Evolutionary conservation across 2,888 invertebrate species (phyloP).

Genomic region (Tromatobia lineatoria): DNA sequence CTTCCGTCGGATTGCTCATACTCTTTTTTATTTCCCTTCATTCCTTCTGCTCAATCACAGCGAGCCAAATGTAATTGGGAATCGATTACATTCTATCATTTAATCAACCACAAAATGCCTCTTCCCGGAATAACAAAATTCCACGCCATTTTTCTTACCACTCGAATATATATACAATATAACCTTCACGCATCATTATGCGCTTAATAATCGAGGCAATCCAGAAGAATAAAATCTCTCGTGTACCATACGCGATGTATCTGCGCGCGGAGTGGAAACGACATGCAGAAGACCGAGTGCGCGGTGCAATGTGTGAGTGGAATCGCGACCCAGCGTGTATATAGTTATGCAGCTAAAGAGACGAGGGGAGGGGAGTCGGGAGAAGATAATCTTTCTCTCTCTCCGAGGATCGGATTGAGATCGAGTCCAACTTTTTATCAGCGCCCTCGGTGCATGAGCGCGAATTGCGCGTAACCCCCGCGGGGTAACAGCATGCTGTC

Average conservation of each 20-base stretch:
- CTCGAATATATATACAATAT: not conserved
- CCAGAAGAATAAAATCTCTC: constrained; percentile 59
- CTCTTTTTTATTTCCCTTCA: constrained; percentile 30
- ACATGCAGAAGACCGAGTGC: constrained; percentile 34
- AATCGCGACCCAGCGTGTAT: constrained; percentile 11
- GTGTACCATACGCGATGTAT: constrained; percentile 54
- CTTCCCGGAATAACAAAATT: constrained; percentile 28
- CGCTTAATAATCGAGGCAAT: constrained; percentile 64
- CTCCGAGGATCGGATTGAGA: constrained; percentile 81
- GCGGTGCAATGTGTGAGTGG: constrained; percentile 55
- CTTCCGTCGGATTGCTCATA: constrained; percentile 67
- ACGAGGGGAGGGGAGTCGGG: not conserved
- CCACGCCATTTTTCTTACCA: constrained; percentile 27
- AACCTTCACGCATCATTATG: constrained; percentile 58
- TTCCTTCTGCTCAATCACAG: constrained; percentile 43
- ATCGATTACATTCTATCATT: constrained; percentile 69
- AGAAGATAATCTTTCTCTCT: constrained; percentile 45
- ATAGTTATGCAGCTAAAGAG: constrained; percentile 20
- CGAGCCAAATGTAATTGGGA: constrained; percentile 61
- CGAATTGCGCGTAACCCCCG: constrained; percentile 85
- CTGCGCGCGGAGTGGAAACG: constrained; percentile 30
- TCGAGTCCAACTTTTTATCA: constrained; percentile 83
- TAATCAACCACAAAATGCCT: constrained; percentile 44
- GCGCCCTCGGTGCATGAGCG: constrained; percentile 81
- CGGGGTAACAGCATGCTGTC: constrained; percentile 84